Evolutionary conservation across 1,140 invertebrate genomes (phyloP), one percentile per base, ranked within the genome.

Genomic region (Drosophila lacteicornis): DNA sequence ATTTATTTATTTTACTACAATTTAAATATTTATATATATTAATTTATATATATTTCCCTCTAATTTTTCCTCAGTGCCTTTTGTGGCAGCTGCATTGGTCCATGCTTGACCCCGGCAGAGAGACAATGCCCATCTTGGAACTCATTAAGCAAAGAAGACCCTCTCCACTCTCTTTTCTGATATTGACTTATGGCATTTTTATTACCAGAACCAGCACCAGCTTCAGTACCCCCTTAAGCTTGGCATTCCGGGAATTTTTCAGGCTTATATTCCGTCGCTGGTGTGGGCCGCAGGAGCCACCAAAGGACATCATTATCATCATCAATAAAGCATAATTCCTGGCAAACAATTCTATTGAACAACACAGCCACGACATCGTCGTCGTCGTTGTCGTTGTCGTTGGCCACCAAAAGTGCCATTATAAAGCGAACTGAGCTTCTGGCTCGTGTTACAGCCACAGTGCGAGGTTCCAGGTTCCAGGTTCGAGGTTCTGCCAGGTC

Each of bases 261-360:
- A 90, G 68, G 75, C 85, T 90, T 88, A 81, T 66, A 53, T 65
- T 19, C 36, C 43, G 42, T 40, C 33, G 53, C 42, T 57, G 68
- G 62, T 63, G 49, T 62, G 40, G 45, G 78, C 43, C 45, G 33
- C 69, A 69, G 79, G 71, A 77, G 79, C 80, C 80, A 87, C 84
- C 63, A 88, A 56, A 87, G 83, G 85, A 91, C 86, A 90, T 90
- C 86, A 90, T 90, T 90, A 90, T 90, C 85, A 87, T 91, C 88
- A 91, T 91, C 88, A 91, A 91, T 91, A 91, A 91, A 80, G 84
- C 83, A 91, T 91, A 91, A 91, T 91, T 91, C 84, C 79, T 81
- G 66, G 75, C 81, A 91, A 88, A 88, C 81, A 91, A 91, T 91
- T 91, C 88, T 91, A 91, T 91, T 85, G 88, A 91, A 88, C 88